Evolutionary conservation across 1,140 invertebrate species (phyloP), one percentile per base, ranked within the genome.

Genomic region (Ceratoteleas bidentatus): DNA sequence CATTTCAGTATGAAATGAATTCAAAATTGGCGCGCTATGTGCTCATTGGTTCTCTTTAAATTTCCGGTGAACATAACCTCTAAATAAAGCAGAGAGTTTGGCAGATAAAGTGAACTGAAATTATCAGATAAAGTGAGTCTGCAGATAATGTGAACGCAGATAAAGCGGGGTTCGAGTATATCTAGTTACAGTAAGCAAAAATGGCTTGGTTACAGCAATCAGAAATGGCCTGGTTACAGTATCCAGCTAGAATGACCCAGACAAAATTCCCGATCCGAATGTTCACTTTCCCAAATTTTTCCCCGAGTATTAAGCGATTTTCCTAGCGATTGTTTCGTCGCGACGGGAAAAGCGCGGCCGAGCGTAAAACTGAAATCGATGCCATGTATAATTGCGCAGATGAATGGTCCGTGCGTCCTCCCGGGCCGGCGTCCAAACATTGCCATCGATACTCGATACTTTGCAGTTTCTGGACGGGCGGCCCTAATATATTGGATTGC

Each of bases 401-500:
- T 72, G 66, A 79, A 73, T 73, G 24, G 49, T 60, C 11, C 43
- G 64, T 62, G 5, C 68, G 15, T 68, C 56, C 56, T 80, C 73
- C 68, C 69, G 69, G 69, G 49, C 64, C 57, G 69, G 57, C 64
- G 62, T 64, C 56, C 57, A 81, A 81, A 81, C 73, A 76, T 81
- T 76, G 72, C 72, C 68, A 75, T 75, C 72, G 72, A 70, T 81
- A 81, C 78, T 72, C 66, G 61, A 81, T 81, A 81, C 79, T 81
- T 76, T 81, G 60, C 73, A 81, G 72, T 81, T 81, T 81, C 72
- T 76, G 78, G 66, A 54, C 45, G 72, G 43, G 53, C 61, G 85
- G 85, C 87, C 88, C 86, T 88, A 88, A 89, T 89, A 87, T 89
- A 89, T 89, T 87, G 86, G 85, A 84, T 83, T 78, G 80, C 82